Base-by-base conservation (phyloP, 2,797 vertebrate genomes). In the Periophthalmus magnuspinnatus region DNA sequence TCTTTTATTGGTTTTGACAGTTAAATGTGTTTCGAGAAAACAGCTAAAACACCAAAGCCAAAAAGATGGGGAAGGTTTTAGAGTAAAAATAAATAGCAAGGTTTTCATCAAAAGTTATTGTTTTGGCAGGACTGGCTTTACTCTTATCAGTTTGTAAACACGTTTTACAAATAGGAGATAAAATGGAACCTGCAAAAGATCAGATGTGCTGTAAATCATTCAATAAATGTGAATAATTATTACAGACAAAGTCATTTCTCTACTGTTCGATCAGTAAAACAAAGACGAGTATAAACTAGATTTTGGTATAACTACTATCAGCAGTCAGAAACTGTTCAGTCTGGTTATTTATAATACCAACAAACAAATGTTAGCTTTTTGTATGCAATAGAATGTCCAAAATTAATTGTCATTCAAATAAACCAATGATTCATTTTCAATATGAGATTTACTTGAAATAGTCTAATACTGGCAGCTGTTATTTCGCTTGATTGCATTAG, bases 1-100 rank as follows among this genome's bases (percentile, higher is more conserved):
- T 11, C 21, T 67, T 81, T 76, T 81, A 61, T 13, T n/a, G 19
- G 65, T 74, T 80, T 79, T 81, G 76, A 79, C 66, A 78, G 81
- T 52, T 69, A 55, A 81, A 81, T 67, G 67, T 48, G 72, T 75
- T 78, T 71, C 52, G 24, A 59, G 21, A 13, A 48, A 0, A 3
- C 28, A 28, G 54, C 38, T 36, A 74, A 33, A 74, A 71, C 79
- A 64, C 78, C 67, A 79, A 28, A 73, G 50, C 66, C 14, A 58
- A 59, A 55, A 60, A 66, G 45, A 68, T 68, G 22, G 60, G 36
- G 70, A 57, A 57, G 62, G 17, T 61, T 33, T 24, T 57, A 54
- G 61, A 52, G 74, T 52, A 61, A 85, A 81, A 76, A 71, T 57
- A 76, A 81, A 81, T 60, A 75, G 66, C 70, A 75, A 72, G 69